Percentiles rank a stretch among this genome's conserved stretches.
phyloP scores from a whole-genome alignment of 2,113 vertebrate genomes.

The Prietella phreatophila region DNA sequence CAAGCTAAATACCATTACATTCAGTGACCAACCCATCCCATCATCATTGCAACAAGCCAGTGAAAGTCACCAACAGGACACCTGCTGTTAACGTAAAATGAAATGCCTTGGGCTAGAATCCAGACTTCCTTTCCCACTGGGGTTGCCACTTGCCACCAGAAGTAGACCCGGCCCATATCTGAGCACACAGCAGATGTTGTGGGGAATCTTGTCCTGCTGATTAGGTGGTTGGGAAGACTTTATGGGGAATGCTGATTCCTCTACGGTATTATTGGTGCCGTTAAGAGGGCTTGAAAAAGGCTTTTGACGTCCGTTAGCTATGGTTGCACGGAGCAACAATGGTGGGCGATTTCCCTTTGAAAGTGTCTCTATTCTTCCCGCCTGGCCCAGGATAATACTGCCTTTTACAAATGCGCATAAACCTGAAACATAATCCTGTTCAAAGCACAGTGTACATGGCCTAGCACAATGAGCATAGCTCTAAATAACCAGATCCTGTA shows the following conservation, averaged over 20 bases:
- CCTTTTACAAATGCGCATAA: slow-evolving; percentile 74
- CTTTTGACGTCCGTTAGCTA: slow-evolving; percentile 69
- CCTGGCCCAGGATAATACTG: slow-evolving; percentile 68
- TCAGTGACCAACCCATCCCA: not conserved
- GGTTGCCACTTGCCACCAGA: slow-evolving; percentile 9
- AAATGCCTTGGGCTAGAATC: slow-evolving; percentile 59
- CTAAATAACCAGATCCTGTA: slow-evolving; percentile 42
- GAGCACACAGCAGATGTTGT: slow-evolving; percentile 68
- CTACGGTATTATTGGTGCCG: slow-evolving; percentile 57
- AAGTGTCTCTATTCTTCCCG: slow-evolving; percentile 71
- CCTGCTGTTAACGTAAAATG: slow-evolving; percentile 27
- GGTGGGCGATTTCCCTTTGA: slow-evolving; percentile 69
- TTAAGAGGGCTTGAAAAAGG: slow-evolving; percentile 69
- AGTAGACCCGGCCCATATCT: slow-evolving; percentile 13
- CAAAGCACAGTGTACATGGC: slow-evolving; percentile 67
- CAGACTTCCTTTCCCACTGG: slow-evolving; percentile 63
- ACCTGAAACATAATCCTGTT: slow-evolving; percentile 73
- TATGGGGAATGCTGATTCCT: slow-evolving; percentile 64
- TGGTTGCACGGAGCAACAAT: slow-evolving; percentile 69
- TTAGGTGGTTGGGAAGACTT: slow-evolving; percentile 57
- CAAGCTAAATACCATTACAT: not conserved
- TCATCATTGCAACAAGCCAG: not conserved
- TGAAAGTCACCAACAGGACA: slow-evolving; percentile 31
- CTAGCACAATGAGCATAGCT: slow-evolving; percentile 56
- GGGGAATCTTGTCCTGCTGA: slow-evolving; percentile 65